Evolutionary conservation across 2,113 vertebrate species (phyloP).

Genomic region (Sardina pilchardus): DNA sequence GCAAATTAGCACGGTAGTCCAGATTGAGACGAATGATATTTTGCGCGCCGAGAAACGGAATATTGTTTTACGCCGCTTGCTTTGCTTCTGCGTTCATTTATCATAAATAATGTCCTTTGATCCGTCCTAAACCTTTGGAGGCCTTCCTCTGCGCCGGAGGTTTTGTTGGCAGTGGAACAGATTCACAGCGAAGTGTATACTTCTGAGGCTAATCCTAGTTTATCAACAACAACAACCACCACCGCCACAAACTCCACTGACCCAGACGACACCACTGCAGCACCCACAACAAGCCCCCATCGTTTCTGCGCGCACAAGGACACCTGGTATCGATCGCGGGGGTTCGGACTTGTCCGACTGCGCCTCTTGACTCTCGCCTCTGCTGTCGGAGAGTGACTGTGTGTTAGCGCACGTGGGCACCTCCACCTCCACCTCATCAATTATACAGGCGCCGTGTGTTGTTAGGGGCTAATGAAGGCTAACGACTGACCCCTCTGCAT

Average conservation of each 20-base stretch:
- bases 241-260: too few relatives aligned
- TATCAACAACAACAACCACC: background rate
- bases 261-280: too few relatives aligned
- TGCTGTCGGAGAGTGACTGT: background rate
- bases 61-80: background rate
- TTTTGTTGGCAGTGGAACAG: background rate
- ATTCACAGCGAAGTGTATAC: background rate
- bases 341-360: background rate
- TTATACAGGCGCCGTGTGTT: slow-evolving; percentile 20
- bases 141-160: background rate
- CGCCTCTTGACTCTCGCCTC: background rate
- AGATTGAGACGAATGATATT: background rate
- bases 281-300: too few relatives aligned
- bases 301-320: background rate
- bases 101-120: slow-evolving; percentile 16
- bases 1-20: background rate
- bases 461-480: slow-evolving; percentile 34
- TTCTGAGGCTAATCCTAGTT: background rate
- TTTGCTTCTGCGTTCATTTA: background rate
- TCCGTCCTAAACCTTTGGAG: background rate
- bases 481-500: slow-evolving; percentile 35
- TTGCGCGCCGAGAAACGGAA: background rate
- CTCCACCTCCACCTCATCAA: slow-evolving; percentile 30
- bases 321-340: background rate
- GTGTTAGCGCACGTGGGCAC: background rate